These are phyloP conservation scores for Sinhomidia bicolor DNA, from an alignment of 2,888 invertebrate genomes.

Conservation along the genomic window DNA sequence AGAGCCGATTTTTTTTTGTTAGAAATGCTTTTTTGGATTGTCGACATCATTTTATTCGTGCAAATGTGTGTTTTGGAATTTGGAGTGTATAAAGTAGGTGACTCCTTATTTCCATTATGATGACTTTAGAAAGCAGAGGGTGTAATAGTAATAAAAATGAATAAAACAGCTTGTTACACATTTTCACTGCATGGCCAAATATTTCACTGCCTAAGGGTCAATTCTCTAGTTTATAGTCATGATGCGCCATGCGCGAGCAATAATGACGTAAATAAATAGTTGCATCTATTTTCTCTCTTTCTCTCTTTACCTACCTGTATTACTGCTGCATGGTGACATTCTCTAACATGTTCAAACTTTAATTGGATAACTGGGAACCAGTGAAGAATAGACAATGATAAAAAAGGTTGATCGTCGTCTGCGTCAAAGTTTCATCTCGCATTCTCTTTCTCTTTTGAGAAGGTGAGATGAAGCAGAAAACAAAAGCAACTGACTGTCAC, in stretches of 20 bases:
- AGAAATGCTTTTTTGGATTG: neutral
- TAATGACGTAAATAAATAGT: too few relatives aligned
- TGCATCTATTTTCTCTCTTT: neutral
- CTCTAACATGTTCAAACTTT: too few relatives aligned
- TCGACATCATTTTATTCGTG: constrained; percentile 7
- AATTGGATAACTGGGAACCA: too few relatives aligned
- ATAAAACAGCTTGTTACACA: neutral
- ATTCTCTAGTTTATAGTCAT: neutral
- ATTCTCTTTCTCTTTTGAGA: neutral
- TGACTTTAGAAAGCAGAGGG: neutral
- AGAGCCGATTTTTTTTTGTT: neutral
- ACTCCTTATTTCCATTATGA: neutral
- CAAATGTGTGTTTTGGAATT: neutral
- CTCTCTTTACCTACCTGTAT: neutral
- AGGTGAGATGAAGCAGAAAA: neutral
- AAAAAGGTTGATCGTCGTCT: neutral
- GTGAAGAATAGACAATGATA: too few relatives aligned
- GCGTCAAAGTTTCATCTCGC: neutral
- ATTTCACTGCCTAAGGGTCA: neutral
- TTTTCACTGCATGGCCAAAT: neutral
- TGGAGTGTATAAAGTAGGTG: neutral
- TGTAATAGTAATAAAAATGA: constrained; percentile 5
- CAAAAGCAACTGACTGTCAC: neutral
- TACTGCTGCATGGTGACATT: too few relatives aligned
- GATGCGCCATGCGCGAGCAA: neutral